Conservation (phyloP, 2,113 vertebrate genomes). For the Psilopogon haemacephalus region DNA sequence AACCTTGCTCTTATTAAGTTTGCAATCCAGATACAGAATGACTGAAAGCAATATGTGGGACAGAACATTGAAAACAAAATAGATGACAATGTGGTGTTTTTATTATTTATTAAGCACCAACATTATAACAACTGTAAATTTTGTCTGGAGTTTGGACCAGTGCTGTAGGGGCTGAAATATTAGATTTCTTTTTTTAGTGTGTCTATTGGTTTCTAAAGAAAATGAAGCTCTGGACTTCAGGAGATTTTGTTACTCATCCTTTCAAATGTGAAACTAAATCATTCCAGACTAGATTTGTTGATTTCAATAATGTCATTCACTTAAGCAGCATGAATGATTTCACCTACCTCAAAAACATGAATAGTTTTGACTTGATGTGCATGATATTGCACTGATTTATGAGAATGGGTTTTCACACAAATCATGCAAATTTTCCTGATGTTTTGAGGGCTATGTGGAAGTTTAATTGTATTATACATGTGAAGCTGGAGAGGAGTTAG, state of each 20-base stretch:
- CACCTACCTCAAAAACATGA: not conserved
- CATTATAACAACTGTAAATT: not conserved
- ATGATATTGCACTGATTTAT: not conserved
- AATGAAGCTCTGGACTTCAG: not conserved
- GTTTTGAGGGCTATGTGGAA: not conserved
- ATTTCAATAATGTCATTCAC: not conserved
- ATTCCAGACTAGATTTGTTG: not conserved
- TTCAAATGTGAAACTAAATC: not conserved
- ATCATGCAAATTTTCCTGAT: not conserved
- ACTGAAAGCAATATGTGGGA: not conserved
- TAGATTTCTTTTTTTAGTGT: not conserved
- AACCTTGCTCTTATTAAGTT: not conserved
- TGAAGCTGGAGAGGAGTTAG: not conserved
- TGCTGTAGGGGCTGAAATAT: not conserved
- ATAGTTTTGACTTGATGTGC: not conserved
- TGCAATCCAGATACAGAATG: not conserved
- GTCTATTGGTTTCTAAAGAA: not conserved
- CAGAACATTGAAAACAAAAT: not conserved
- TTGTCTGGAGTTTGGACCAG: not conserved
- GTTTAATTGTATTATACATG: not conserved
- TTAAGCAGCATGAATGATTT: not conserved
- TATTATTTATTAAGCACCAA: not conserved
- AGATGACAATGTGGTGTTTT: not conserved
- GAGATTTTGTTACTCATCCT: not conserved
- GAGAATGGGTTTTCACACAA: not conserved